phyloP scores from a whole-genome alignment of 2,113 vertebrate species.

The Esox niger region DNA sequence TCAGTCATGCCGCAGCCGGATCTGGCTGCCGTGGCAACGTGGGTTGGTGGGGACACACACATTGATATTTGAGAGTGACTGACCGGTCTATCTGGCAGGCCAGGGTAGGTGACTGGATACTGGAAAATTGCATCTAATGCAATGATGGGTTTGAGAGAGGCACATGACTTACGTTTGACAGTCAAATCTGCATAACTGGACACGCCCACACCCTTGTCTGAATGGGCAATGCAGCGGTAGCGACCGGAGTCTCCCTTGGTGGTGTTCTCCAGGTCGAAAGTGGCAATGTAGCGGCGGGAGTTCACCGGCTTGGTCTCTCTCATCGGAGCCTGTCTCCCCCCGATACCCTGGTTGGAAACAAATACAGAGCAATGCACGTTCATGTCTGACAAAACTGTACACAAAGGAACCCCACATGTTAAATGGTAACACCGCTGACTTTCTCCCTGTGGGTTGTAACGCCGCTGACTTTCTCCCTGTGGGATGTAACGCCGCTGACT shows the following conservation, averaged over 20 bases:
- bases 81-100: not conserved
- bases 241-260: slow-evolving; percentile 85
- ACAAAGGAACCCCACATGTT: too few relatives aligned
- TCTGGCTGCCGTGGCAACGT: not conserved
- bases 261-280: slow-evolving; percentile 88
- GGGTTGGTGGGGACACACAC: not conserved
- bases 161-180: slow-evolving; percentile 85
- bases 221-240: slow-evolving; percentile 91
- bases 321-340: slow-evolving; percentile 76
- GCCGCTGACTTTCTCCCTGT: too few relatives aligned
- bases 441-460: too few relatives aligned
- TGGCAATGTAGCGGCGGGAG: slow-evolving; percentile 80
- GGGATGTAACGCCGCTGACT: too few relatives aligned
- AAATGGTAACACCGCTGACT: too few relatives aligned
- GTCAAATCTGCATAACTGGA: slow-evolving; percentile 91
- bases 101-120: not conserved
- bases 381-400: too few relatives aligned
- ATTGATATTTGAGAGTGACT: not conserved
- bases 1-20: not conserved
- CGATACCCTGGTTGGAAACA: slow-evolving; percentile 67
- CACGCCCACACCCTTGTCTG: slow-evolving; percentile 85
- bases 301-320: slow-evolving; percentile 84
- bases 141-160: too few relatives aligned
- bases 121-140: too few relatives aligned
- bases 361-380: not conserved